Evolutionary conservation across 64 coral and sea anemone genomes (phyloP).

Genomic region (Astreopora myriophthalma): DNA sequence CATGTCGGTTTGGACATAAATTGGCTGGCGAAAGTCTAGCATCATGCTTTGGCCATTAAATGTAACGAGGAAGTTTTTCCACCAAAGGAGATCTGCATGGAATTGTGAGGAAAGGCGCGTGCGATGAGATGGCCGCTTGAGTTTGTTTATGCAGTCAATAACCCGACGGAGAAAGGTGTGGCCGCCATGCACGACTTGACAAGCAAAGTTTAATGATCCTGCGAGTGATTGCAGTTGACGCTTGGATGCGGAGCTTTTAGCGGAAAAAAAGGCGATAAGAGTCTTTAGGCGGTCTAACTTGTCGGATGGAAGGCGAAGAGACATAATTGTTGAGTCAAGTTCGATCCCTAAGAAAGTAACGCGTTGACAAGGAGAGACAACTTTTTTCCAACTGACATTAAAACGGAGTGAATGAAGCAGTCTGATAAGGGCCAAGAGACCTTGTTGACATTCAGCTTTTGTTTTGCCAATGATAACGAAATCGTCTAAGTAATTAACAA

Average conservation of each 20-base stretch:
- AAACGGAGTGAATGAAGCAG: not conserved
- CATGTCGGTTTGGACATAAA: not conserved
- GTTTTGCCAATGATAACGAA: constrained; percentile 28
- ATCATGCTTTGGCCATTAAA: not conserved
- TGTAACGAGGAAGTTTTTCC: constrained; percentile 7
- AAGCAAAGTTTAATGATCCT: constrained; percentile 13
- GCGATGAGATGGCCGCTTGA: not conserved
- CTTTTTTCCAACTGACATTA: not conserved
- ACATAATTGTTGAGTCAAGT: not conserved
- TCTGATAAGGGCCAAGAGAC: not conserved
- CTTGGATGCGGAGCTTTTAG: not conserved
- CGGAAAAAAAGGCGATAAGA: not conserved
- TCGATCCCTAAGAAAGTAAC: constrained; percentile 6
- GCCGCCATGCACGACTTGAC: not conserved
- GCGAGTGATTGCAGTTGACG: constrained; percentile 18
- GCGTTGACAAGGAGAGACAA: not conserved
- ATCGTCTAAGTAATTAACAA: constrained; percentile 16
- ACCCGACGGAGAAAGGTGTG: constrained; percentile 12
- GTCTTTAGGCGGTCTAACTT: not conserved
- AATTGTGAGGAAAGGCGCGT: not conserved
- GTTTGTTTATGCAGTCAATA: constrained; percentile 1
- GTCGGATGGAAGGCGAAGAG: not conserved
- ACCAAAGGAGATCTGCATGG: not conserved
- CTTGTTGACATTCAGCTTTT: not conserved
- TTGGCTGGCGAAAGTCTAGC: not conserved